These are phyloP conservation scores for Pelochelys cantorii DNA, from an alignment of 2,797 vertebrate species.

Conservation along the genomic window DNA sequence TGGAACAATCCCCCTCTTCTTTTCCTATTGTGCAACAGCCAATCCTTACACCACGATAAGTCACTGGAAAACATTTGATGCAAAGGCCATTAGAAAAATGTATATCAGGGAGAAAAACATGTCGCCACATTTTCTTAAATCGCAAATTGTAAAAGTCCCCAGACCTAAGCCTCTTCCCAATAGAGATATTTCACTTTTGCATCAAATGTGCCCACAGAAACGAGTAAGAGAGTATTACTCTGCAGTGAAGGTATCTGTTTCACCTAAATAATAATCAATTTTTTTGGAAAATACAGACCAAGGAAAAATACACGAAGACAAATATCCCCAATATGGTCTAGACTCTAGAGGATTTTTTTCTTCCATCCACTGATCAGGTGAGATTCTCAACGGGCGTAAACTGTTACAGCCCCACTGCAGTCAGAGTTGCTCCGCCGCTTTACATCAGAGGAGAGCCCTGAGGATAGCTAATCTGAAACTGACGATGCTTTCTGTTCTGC, in stretches of 20 bases:
- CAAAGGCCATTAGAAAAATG: background rate
- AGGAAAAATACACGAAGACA: background rate
- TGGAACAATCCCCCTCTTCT: background rate
- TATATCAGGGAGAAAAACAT: background rate
- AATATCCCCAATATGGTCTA: background rate
- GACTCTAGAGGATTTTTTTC: background rate
- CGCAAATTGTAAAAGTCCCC: background rate
- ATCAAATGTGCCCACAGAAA: background rate
- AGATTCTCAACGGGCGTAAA: slow-evolving; percentile 1
- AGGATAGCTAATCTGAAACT: accelerated
- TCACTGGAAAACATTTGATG: slow-evolving; percentile 14
- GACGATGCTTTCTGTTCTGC: background rate
- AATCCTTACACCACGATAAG: slow-evolving; percentile 36
- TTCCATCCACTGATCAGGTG: slow-evolving; percentile 19
- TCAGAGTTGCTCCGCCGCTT: background rate
- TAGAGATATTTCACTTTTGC: background rate
- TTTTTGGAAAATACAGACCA: background rate
- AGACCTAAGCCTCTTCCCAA: background rate
- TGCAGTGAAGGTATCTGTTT: background rate
- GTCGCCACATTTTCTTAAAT: background rate
- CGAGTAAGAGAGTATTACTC: background rate
- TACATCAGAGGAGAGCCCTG: background rate
- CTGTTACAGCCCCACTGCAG: background rate
- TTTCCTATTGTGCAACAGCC: slow-evolving; percentile 24
- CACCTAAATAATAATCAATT: background rate